These are phyloP conservation scores for Piliocolobus tephrosceles DNA, from an alignment of 2,113 vertebrate species.

Conservation along the genomic window DNA sequence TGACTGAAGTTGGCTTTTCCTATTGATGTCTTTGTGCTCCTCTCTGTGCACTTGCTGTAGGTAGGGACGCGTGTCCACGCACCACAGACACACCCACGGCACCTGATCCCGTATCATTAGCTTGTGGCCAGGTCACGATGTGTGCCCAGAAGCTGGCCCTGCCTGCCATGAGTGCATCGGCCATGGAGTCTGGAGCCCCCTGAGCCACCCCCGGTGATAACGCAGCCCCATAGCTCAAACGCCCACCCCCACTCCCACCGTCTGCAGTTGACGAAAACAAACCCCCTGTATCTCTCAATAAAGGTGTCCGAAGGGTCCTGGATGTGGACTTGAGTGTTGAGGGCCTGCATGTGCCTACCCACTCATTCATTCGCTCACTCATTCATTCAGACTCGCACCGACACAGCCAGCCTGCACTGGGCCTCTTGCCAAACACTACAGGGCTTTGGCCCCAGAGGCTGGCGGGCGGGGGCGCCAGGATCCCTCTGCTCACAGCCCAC, in stretches of 20 bases:
- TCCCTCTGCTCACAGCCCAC: neutral
- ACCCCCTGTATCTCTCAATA: neutral
- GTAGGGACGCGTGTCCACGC: accelerated
- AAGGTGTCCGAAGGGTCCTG: neutral
- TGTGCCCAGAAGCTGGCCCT: neutral
- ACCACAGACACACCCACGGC: neutral
- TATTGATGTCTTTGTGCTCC: accelerated
- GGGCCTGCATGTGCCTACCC: accelerated
- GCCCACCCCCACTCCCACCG: accelerated
- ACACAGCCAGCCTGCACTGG: accelerated
- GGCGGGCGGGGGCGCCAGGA: neutral
- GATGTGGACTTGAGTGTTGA: accelerated
- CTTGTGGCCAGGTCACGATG: accelerated
- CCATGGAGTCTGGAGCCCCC: neutral
- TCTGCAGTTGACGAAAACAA: accelerated
- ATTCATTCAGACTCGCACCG: no score
- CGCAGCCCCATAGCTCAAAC: no score
- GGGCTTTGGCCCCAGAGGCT: neutral
- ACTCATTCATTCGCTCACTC: accelerated
- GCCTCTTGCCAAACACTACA: accelerated
- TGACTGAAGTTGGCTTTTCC: accelerated
- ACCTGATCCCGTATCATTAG: accelerated
- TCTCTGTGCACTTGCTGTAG: accelerated
- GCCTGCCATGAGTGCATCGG: accelerated
- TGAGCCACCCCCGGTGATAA: neutral